Evolutionary conservation across 2,113 vertebrate species (phyloP), one percentile per base, ranked within the genome.

Genomic region (Pedionomus torquatus): DNA sequence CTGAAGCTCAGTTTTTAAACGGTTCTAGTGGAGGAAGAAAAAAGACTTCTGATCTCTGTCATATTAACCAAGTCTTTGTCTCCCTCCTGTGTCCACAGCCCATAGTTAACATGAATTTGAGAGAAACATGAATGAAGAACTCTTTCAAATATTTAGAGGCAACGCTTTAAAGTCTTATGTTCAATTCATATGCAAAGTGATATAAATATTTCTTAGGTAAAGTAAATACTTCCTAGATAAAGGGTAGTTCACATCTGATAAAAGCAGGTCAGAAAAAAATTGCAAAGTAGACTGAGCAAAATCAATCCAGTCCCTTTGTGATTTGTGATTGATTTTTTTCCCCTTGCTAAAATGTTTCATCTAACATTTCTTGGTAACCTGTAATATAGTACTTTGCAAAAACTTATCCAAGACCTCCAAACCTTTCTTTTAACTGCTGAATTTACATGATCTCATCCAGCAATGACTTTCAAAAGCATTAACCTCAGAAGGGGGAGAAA

Each of bases 51-150:
- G 23, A n/a, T 51, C 49, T 10, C 14, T 41, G 18, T 46, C 9
- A 13, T 21, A 37, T 96, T 98, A 96, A 72, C n/a, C 58, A 95
- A 95, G 98, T 49, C 95, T 98, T 95, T 98, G 98, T 95, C 97
- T 97, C 98, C 98, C 98, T 98, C 98, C 84, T 95, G 97, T 97
- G 98, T 97, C 96, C 68, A 84, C 33, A 96, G 46, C 10, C 49
- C 68, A 75, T 77, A 97, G 26, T 74, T 86, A 94, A 95, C 90
- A 76, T 23, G 58, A 83, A 84, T 55, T 76, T 37, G 39, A 87
- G 35, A 88, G 89, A 93, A 93, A 31, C 0, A 0, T 10, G 60
- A 37, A 78, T 16, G 4, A 88, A 93, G 46, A 58, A 18, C 35
- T 74, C 46, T 60, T 57, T 78, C 44, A 83, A 71, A 25, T 44